Evolutionary conservation across 2,888 invertebrate genomes (phyloP).

Genomic region (Oligia fasciuncula): DNA sequence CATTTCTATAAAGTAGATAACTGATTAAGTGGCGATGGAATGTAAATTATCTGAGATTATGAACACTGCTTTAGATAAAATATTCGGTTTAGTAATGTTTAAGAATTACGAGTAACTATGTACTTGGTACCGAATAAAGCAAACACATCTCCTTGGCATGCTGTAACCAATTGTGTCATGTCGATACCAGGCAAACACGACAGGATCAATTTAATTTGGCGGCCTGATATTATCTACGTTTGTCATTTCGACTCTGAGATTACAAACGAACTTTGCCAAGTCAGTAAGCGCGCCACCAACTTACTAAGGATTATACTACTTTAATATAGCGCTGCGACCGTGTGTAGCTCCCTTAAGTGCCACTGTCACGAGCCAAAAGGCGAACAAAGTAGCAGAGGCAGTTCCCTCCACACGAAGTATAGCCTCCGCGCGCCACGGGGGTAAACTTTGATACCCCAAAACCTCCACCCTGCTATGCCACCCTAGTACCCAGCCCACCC

Average conservation of each 20-base stretch:
- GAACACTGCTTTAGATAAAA: not conserved
- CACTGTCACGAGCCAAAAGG: conserved; percentile 88
- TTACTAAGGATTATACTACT: conserved; percentile 78
- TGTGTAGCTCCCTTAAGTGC: conserved; percentile 89
- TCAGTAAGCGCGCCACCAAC: conserved; percentile 69
- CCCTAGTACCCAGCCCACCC: conserved; percentile 86
- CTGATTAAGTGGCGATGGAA: not conserved
- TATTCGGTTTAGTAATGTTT: not conserved
- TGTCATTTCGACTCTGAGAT: conserved; percentile 64
- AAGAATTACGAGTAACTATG: not conserved
- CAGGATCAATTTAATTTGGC: conserved; percentile 47
- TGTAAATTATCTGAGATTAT: not conserved
- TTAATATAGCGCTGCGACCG: conserved; percentile 80
- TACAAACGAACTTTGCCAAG: conserved; percentile 65
- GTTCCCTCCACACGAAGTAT: conserved; percentile 82
- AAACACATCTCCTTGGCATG: conserved; percentile 25
- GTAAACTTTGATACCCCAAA: conserved; percentile 89
- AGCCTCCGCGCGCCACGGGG: conserved; percentile 83
- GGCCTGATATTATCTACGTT: conserved; percentile 59
- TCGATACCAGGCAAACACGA: conserved; percentile 33
- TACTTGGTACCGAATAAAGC: conserved; percentile 6
- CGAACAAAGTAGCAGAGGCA: conserved; percentile 86
- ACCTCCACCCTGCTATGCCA: conserved; percentile 79
- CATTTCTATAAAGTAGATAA: not conserved
- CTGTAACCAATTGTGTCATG: conserved; percentile 21